Evolutionary conservation across 2,888 invertebrate genomes (phyloP).

Genomic region (Tricholauxania praeusta): DNA sequence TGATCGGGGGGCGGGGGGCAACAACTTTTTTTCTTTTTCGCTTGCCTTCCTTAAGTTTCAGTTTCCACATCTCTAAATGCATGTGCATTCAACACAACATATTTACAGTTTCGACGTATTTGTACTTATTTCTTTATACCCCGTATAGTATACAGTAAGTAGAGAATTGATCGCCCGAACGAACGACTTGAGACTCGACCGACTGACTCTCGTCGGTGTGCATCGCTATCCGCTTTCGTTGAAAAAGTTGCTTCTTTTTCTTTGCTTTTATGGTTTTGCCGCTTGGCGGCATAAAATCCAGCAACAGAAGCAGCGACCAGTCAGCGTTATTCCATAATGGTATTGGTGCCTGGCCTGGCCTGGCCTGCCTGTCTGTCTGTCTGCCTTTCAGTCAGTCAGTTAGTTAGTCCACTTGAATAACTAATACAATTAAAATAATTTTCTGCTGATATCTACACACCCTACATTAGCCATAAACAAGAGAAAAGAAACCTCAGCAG

Average conservation of each 20-base stretch:
- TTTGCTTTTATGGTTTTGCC: conserved; percentile 10
- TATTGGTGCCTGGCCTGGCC: conserved; percentile 11
- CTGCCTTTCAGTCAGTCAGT: neutral
- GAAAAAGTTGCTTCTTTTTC: conserved; percentile 20
- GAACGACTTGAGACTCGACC: conserved; percentile 1
- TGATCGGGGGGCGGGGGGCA: neutral
- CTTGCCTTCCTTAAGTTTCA: conserved; percentile 24
- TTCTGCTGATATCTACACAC: conserved; percentile 31
- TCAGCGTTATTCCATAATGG: too few relatives aligned
- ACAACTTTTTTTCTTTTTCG: neutral
- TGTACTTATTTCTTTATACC: conserved; percentile 3
- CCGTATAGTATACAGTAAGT: conserved; percentile 16
- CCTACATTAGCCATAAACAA: conserved; percentile 34
- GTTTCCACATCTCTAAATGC: conserved; percentile 25
- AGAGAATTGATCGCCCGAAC: conserved; percentile 26
- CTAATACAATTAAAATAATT: conserved; percentile 33
- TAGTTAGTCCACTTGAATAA: conserved; percentile 28
- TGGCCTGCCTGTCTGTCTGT: conserved; percentile 12
- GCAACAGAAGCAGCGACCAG: too few relatives aligned
- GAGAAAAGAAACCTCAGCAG: conserved; percentile 31
- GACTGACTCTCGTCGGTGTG: conserved; percentile 23
- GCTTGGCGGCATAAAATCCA: neutral
- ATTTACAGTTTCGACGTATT: neutral
- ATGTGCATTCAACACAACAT: conserved; percentile 7
- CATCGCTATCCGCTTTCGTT: conserved; percentile 33